phyloP scores from a whole-genome alignment of 2,888 invertebrate species.

The Panzeria rudis region DNA sequence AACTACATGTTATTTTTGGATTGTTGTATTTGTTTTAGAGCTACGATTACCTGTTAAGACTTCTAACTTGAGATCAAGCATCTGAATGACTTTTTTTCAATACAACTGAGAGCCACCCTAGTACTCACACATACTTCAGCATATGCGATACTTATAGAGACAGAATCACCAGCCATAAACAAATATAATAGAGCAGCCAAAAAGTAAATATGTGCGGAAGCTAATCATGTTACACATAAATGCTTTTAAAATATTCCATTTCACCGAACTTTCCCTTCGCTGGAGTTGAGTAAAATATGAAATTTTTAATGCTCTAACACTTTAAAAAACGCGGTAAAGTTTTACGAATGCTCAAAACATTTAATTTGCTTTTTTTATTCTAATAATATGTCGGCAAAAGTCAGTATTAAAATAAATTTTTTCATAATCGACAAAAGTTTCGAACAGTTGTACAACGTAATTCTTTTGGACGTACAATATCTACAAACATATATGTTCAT shows the following conservation, averaged over 20 bases:
- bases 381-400: slow-evolving; percentile 39
- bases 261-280: not conserved
- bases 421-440: not conserved
- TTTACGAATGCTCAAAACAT: slow-evolving; percentile 47
- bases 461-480: not conserved
- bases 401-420: slow-evolving; percentile 33
- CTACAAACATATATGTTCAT: not conserved
- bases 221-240: slow-evolving; percentile 63
- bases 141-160: too few species aligned
- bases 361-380: not conserved
- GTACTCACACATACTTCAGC: too few species aligned
- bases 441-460: not conserved
- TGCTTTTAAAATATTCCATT: slow-evolving; percentile 53
- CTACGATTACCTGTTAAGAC: too few species aligned
- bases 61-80: too few species aligned
- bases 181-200: not conserved
- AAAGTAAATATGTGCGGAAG: slow-evolving; percentile 10
- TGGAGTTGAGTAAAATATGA: slow-evolving; percentile 17
- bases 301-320: slow-evolving; percentile 49
- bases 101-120: too few species aligned
- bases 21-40: too few species aligned
- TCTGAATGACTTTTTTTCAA: too few species aligned
- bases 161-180: not conserved
- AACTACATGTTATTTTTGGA: too few species aligned
- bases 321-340: slow-evolving; percentile 49